phyloP scores from a whole-genome alignment of 2,797 vertebrate genomes.

The Macrochelys suwanniensis region DNA sequence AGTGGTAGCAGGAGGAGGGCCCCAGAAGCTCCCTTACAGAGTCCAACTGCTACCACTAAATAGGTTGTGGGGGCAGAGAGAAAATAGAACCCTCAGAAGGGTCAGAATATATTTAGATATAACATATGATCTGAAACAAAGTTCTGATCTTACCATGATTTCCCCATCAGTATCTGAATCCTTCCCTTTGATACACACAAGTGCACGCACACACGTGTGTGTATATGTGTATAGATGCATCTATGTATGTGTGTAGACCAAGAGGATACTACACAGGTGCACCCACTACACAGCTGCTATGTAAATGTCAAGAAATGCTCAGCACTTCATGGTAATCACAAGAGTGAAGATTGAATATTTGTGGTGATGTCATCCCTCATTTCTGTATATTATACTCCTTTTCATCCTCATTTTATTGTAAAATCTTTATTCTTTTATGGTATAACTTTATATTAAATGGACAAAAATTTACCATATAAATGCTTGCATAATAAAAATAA shows the following conservation, averaged over 20 bases:
- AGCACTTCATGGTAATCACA: neutral
- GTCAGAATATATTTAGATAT: neutral
- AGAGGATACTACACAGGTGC: fast-evolving
- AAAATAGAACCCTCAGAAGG: neutral
- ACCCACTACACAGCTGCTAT: fast-evolving
- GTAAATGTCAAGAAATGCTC: neutral
- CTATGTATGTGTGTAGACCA: neutral
- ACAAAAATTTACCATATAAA: neutral
- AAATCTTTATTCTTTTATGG: neutral
- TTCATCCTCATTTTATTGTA: neutral
- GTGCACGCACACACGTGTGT: neutral
- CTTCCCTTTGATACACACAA: neutral
- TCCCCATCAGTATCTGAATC: neutral
- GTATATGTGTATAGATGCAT: neutral
- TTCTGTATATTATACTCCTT: neutral
- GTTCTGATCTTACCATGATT: neutral
- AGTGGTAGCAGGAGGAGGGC: neutral
- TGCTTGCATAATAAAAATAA: neutral
- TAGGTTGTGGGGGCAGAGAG: neutral
- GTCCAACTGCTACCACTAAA: neutral
- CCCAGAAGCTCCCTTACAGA: neutral
- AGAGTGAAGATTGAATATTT: fast-evolving
- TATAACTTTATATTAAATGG: neutral
- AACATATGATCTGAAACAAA: neutral
- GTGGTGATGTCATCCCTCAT: neutral